Evolutionary conservation across 2,797 vertebrate genomes (phyloP).

Genomic region (Ptychadena robeensis): DNA sequence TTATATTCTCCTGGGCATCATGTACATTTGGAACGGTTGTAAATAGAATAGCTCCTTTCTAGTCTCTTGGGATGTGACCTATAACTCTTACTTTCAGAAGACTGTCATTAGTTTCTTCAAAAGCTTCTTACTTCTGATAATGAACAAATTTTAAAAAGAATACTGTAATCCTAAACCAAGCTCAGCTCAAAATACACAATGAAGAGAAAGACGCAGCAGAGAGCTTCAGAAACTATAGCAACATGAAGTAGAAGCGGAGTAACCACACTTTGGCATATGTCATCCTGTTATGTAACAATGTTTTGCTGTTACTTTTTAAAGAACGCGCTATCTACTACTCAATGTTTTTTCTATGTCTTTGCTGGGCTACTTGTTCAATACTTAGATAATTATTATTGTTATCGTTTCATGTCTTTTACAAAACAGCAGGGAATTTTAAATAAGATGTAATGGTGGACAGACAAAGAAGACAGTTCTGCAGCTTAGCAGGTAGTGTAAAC

Average conservation of each 20-base stretch:
- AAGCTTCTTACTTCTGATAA: conserved; percentile 9
- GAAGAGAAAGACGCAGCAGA: not conserved
- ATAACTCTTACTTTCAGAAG: conserved; percentile 24
- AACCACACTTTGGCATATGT: not conserved
- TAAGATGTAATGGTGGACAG: not conserved
- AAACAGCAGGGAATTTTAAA: not conserved
- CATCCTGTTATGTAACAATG: not conserved
- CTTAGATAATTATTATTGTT: not conserved
- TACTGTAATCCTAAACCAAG: not conserved
- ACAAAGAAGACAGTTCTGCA: not conserved
- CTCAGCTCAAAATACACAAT: not conserved
- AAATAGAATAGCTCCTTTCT: conserved; percentile 33
- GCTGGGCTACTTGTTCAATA: not conserved
- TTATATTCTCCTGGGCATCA: not conserved
- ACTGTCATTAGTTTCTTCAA: conserved; percentile 22
- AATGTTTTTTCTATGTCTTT: not conserved
- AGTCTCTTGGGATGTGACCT: conserved; percentile 29
- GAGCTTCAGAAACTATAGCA: not conserved
- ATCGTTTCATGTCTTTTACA: not conserved
- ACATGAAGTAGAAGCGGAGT: not conserved
- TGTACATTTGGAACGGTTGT: conserved; percentile 26
- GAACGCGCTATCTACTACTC: not conserved
- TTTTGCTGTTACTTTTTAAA: not conserved
- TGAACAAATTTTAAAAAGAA: conserved; percentile 19
- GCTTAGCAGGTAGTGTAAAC: not conserved